Conservation (phyloP, 92 coral and sea anemone species). For the Phenganax stokvisi region DNA sequence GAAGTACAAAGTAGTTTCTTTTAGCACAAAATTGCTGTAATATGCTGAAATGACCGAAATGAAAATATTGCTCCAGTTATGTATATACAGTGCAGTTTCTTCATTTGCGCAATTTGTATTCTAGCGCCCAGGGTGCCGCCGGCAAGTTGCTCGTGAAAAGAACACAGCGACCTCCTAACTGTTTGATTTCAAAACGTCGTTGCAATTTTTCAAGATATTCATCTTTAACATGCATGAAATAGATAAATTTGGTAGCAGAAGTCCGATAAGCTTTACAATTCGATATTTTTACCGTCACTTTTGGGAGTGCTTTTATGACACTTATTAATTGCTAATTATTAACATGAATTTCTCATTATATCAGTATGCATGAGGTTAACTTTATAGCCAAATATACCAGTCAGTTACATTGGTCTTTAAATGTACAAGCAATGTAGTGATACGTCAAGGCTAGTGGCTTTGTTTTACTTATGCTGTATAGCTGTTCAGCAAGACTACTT, state of each 20-base stretch:
- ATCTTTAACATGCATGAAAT: too few relatives aligned
- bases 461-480: neutral
- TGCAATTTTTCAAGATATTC: too few relatives aligned
- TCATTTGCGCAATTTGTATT: neutral
- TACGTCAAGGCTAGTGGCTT: neutral
- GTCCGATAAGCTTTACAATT: too few relatives aligned
- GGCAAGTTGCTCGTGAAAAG: neutral
- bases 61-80: too few relatives aligned
- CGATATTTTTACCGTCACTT: too few relatives aligned
- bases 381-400: neutral
- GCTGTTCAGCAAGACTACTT: neutral
- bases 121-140: neutral
- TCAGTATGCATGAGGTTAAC: neutral
- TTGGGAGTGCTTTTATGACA: neutral
- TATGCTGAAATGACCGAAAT: neutral
- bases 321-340: neutral
- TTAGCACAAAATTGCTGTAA: neutral
- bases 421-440: constrained; percentile 19
- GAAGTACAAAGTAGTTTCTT: neutral
- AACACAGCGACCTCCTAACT: neutral
- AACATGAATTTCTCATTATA: neutral
- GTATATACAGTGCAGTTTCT: neutral
- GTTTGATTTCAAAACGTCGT: too few relatives aligned
- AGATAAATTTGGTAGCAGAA: too few relatives aligned
- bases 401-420: neutral